phyloP scores from a whole-genome alignment of 1,140 invertebrate species.

The Brachionus sp. region DNA sequence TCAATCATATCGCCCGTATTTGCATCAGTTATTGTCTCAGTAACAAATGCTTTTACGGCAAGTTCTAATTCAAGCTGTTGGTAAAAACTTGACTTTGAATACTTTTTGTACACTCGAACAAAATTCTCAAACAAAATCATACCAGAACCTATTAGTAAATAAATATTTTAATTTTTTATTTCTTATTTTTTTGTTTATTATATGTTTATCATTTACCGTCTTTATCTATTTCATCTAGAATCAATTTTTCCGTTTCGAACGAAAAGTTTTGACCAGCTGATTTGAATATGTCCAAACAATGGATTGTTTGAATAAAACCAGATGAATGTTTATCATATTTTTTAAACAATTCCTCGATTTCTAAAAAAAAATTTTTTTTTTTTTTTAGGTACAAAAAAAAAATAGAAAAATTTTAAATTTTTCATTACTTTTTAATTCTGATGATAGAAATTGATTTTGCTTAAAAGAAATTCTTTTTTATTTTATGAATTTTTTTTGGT shows the following conservation, averaged over 20 bases:
- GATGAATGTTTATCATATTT: not conserved
- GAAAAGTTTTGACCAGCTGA: conserved; percentile 11
- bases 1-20: not conserved
- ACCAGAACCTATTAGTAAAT: not conserved
- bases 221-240: not conserved
- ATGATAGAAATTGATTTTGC: not conserved
- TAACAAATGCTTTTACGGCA: not conserved
- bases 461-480: not conserved
- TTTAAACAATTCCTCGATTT: not conserved
- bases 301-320: not conserved
- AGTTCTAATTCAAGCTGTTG: not conserved
- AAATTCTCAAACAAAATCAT: conserved; percentile 4
- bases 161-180: too few relatives aligned
- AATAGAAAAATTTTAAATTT: not conserved
- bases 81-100: not conserved
- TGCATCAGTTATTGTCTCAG: not conserved
- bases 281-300: conserved; percentile 2
- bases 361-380: not conserved
- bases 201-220: not conserved
- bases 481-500: not conserved
- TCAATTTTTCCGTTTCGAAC: not conserved
- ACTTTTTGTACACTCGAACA: not conserved
- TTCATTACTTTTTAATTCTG: not conserved
- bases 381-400: too few relatives aligned
- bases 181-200: too few relatives aligned